Base-by-base conservation (phyloP, 2,113 vertebrate genomes). In the Sinocyclocheilus anophthalmus region DNA sequence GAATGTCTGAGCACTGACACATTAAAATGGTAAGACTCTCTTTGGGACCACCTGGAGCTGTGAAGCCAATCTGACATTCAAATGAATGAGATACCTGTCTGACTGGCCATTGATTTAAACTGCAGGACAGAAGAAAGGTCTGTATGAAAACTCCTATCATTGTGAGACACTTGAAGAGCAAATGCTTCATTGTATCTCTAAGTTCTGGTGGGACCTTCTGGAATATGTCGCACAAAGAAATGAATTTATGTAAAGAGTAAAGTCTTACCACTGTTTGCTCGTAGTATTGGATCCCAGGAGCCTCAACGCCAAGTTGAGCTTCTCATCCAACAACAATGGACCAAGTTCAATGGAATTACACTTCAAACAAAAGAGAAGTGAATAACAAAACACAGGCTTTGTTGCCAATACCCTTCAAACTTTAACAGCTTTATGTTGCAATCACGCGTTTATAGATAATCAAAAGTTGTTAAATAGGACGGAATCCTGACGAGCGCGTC, bases 311-410 rank as follows among this genome's bases (percentile, higher is more conserved):
- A 83, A 83, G 81, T 55, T 72, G 48, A n/a, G 63, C 65, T 72
- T 72, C 81, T 70, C 65, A 72, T 30, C 39, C 79, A 81, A 67
- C 65, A 83, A 83, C 81, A 83, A 83, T 83, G 26, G 81, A 72
- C 24, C 81, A 83, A 83, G 81, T 83, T 83, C 81, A 72, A 24
- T 37, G 16, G 39, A 81, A 50, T 67, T n/a, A n/a, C 61, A 45
- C 14, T 50, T 39, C 81, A 72, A 83, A 83, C 81, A 72, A 83
- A 55, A 39, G 81, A n/a, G 16, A 11, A 16, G 65, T 9, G 48
- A n/a, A 24, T 53, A 45, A 12, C 48, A 30, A 1, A 53, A 12
- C 42, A 50, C 45, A 6, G n/a, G 8, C 16, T 53, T 9, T 30
- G 26, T 72, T 7, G 16, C 5, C 5, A 55, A 57, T 24, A 53